Base-by-base conservation (phyloP, 2,113 vertebrate species). In the Casuarius casuarius region DNA sequence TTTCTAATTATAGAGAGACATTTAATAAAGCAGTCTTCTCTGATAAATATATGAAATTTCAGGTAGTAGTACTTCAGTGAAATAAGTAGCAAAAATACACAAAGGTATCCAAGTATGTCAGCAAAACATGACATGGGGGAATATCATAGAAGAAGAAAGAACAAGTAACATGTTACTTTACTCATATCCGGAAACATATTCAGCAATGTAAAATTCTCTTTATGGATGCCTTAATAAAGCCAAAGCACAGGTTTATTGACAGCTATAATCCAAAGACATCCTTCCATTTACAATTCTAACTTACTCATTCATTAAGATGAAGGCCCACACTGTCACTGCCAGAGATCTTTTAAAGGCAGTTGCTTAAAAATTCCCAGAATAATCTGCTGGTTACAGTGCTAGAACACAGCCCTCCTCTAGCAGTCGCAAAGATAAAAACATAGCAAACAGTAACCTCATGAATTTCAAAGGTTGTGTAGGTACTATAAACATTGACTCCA, bases 361-460 rank as follows among this genome's bases (percentile, higher is more conserved):
- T 89, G 26, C 68, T 87, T 61, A 79, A 88, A 93, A 90, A 33
- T 65, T n/a, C 62, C 82, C 52, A 68, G 76, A 94, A 87, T 85
- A 31, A 46, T 85, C 61, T 79, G 38, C 58, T 70, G 51, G 19
- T 44, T 94, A 35, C 56, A 65, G 25, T 65, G 82, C 35, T 75
- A 83, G 9, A 85, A 58, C 21, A 38, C 29, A 73, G 35, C 61
- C 25, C 63, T 93, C 29, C 29, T 70, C 38, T n/a, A 92, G 22
- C 49, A 66, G 59, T 90, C 88, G 44, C 31, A 90, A 83, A 90
- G 59, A 83, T 40, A 73, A 80, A 91, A 83, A 5, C 25, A 79
- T 67, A 90, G 40, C 71, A 79, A 85, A 93, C 44, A 65, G 72
- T 88, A 71, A 29, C 22, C 31, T 93, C 33, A 86, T 0, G 0